These are phyloP conservation scores for Neotoxoptera formosana DNA, from an alignment of 1,140 invertebrate species.

Conservation along the genomic window DNA sequence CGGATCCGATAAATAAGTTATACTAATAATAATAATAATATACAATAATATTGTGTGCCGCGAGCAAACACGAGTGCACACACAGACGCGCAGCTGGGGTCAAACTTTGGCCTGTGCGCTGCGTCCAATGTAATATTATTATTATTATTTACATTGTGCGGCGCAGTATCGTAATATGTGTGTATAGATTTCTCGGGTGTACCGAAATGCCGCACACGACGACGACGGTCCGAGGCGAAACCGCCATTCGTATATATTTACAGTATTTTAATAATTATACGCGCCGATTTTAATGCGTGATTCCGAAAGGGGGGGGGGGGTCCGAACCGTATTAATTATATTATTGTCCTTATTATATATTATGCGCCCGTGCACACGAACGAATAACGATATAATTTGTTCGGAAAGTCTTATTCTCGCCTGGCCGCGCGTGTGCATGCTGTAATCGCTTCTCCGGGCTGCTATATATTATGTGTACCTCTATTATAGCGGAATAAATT, in stretches of 20 bases:
- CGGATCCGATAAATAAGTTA: background rate
- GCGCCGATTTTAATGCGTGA: background rate
- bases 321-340: background rate
- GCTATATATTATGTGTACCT: too few relatives aligned
- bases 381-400: background rate
- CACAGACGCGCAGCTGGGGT: background rate
- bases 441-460: background rate
- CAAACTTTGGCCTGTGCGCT: background rate
- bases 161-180: background rate
- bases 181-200: background rate
- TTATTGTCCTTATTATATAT: accelerated
- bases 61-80: background rate
- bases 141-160: background rate
- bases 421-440: too few relatives aligned
- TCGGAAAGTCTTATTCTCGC: background rate
- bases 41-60: background rate
- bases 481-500: too few relatives aligned
- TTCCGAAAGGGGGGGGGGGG: too few relatives aligned
- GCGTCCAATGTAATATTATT: background rate
- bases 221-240: background rate
- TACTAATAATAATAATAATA: background rate
- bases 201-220: background rate
- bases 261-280: background rate
- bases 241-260: background rate
- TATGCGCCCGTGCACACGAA: too few relatives aligned